Base-by-base conservation (phyloP, 92 coral and sea anemone genomes). In the Galaxea fascicularis region DNA sequence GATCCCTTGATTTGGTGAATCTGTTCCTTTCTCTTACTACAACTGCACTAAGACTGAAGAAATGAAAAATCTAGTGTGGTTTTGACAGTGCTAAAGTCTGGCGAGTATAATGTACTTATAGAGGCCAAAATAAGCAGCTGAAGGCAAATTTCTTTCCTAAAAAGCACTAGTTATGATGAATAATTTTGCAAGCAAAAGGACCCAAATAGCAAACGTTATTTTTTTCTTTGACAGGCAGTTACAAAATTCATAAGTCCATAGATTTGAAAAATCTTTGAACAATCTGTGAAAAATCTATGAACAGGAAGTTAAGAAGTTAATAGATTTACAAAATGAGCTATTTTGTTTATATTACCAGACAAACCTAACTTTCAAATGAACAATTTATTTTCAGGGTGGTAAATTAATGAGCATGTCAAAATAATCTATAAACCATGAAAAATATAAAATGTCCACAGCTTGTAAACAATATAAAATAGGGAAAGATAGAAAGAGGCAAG, bases 311-410 rank as follows among this genome's bases (percentile, higher is more conserved):
- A 2, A 35, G 2, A 35, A 35, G 41, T 35, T 35, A 2, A 35
- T 35, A 2, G 3, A 35, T 35, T 6, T 35, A 6, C 41, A 35
- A 35, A 35, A 35, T 35, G 41, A 35, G 41, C 56, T 75, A 54
- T 72, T 11, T 72, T 10, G 39, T 22, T 10, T 22, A 49, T 49
- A 47, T 20, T 54, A 76, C 29, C 80, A 78, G 49, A 27, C 41
- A 35, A 35, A 22, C n/a, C 73, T 76, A 20, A 57, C 59, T 58
- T 78, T 20, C 25, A 78, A 65, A 78, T 65, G 83, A 65, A 64
- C 83, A 78, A 65, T 78, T 44, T 63, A 26, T 28, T 35, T 77
- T 6, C 69, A 46, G 18, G 15, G 14, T 21, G 4, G 46, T 59
- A 58, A 68, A 39, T 63, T 54, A 57, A 31, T 29, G 30, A 46